Percentiles rank a stretch among this genome's conserved stretches.
phyloP scores from a whole-genome alignment of 2,113 vertebrate species.

The Cyprinodon variegatus region DNA sequence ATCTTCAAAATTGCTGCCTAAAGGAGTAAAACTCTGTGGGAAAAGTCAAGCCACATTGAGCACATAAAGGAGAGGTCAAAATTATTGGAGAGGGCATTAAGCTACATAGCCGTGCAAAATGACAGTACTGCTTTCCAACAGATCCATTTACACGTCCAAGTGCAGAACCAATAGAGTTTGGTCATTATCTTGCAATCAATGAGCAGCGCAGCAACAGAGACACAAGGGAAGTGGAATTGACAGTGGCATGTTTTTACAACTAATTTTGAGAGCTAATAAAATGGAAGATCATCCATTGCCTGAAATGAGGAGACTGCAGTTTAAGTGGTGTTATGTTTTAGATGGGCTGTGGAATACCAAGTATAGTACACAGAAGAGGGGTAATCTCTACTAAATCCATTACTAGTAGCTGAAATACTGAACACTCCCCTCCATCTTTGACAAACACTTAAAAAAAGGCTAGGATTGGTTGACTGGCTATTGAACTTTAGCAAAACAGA shows the following conservation, averaged over 20 bases:
- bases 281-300: background rate
- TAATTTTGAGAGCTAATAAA: background rate
- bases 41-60: conserved; percentile 64
- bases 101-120: conserved; percentile 57
- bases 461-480: background rate
- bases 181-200: conserved; percentile 49
- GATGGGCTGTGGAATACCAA: background rate
- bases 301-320: background rate
- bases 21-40: conserved; percentile 40
- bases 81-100: conserved; percentile 61
- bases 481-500: background rate
- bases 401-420: background rate
- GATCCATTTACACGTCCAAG: conserved; percentile 41
- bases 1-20: conserved; percentile 49
- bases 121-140: conserved; percentile 30
- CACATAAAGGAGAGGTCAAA: conserved; percentile 50
- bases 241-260: conserved; percentile 15
- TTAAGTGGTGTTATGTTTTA: background rate
- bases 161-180: conserved; percentile 39
- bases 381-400: background rate
- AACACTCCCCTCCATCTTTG: background rate
- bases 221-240: background rate
- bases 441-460: background rate
- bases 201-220: conserved; percentile 19
- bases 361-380: no score